These are phyloP conservation scores for Tragulus kanchil DNA, from an alignment of 2,113 vertebrate species.

Conservation along the genomic window DNA sequence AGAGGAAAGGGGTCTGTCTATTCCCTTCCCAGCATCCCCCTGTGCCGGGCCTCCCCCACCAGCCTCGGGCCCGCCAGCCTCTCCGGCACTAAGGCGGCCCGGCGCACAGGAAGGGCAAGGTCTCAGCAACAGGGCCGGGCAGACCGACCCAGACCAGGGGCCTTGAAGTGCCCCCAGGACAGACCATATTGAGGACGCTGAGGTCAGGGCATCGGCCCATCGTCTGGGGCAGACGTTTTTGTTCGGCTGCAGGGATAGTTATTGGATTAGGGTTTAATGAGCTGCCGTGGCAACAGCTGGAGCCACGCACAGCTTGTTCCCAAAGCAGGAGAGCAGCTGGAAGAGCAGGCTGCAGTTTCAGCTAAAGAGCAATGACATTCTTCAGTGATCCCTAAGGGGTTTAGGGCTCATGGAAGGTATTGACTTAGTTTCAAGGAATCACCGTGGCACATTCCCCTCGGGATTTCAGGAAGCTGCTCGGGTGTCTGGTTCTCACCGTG, in stretches of 20 bases:
- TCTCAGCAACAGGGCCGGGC: not conserved
- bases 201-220: not conserved
- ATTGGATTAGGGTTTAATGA: conserved; percentile 62
- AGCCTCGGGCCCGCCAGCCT: not conserved
- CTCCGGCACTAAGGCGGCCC: not conserved
- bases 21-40: too few relatives aligned
- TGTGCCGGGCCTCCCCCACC: not conserved
- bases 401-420: too few relatives aligned
- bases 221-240: conserved; percentile 9
- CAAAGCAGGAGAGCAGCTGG: conserved; percentile 67
- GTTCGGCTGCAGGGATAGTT: conserved; percentile 37
- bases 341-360: conserved; percentile 42
- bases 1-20: not conserved
- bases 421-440: conserved; percentile 76
- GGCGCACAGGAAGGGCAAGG: not conserved
- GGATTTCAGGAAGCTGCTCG: conserved; percentile 69
- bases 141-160: not conserved
- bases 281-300: conserved; percentile 71
- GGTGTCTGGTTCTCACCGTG: conserved; percentile 29
- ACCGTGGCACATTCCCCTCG: not conserved
- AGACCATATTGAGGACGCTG: not conserved
- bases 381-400: conserved; percentile 70
- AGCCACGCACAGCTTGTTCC: conserved; percentile 48
- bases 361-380: conserved; percentile 62
- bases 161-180: not conserved